These are phyloP conservation scores for Promerops cafer DNA, from an alignment of 2,113 vertebrate genomes.

Conservation along the genomic window DNA sequence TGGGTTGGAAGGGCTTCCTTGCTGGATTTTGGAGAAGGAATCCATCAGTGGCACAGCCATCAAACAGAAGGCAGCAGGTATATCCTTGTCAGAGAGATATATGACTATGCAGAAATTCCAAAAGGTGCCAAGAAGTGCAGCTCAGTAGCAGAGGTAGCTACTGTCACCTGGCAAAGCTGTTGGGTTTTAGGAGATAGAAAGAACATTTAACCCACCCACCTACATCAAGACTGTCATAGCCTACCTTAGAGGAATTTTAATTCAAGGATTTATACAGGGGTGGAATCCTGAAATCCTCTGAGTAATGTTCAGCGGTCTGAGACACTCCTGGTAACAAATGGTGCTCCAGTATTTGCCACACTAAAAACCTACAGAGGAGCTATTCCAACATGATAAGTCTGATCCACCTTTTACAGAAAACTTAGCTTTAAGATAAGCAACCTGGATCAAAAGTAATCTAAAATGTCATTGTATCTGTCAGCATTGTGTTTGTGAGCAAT, in stretches of 20 bases:
- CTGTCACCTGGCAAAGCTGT: constrained; percentile 44
- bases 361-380: constrained; percentile 13
- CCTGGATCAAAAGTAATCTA: neutral
- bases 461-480: neutral
- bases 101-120: constrained; percentile 39
- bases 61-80: constrained; percentile 62
- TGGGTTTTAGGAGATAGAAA: constrained; percentile 4
- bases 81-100: constrained; percentile 44
- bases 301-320: constrained; percentile 41
- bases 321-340: neutral
- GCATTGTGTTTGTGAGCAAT: neutral
- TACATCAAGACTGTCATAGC: neutral
- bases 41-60: constrained; percentile 44
- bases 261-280: constrained; percentile 54
- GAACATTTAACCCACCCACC: neutral
- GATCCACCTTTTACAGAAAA: neutral
- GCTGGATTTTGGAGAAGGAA: neutral
- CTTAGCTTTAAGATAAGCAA: neutral
- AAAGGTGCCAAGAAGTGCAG: constrained; percentile 23
- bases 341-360: neutral
- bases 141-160: constrained; percentile 25
- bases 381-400: neutral
- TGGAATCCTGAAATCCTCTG: constrained; percentile 58
- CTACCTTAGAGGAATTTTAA: constrained; percentile 38
- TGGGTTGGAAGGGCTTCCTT: constrained; percentile 58